Base-by-base conservation (phyloP, 2,113 vertebrate species). In the Rhinolophus ferrumequinum region DNA sequence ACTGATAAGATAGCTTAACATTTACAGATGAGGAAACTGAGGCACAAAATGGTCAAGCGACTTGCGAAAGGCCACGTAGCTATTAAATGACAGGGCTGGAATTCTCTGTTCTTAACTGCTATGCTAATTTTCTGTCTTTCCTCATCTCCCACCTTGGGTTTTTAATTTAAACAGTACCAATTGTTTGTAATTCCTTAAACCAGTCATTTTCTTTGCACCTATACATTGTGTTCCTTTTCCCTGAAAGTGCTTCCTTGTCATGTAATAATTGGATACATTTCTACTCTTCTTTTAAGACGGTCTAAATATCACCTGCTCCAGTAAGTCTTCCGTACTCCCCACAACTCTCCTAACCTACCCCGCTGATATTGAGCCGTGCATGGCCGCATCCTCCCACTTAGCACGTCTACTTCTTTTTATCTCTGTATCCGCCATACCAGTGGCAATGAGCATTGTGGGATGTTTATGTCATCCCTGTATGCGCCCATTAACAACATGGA, bases 311-410 rank as follows among this genome's bases (percentile, higher is more conserved):
- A 4, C 6, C 10, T 41, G n/a, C 28, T 58, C 66, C 5, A 5
- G 15, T 19, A 1, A 30, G 30, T 35, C 52, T 64, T 28, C n/a
- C 21, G 56, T 13, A 9, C 28, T 26, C 33, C 6, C 22, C 18
- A 13, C 6, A 80, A 30, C n/a, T 14, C 33, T 50, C 47, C 38
- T 2, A 10, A 1, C 1, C 1, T 13, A 3, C 5, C 60, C n/a
- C 3, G 11, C 73, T 44, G 69, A 24, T 0, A 1, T 0, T 56
- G 52, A 76, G 26, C 35, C 19, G 41, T 0, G 0, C 33, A 1
- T 13, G 15, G 12, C 19, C 6, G 5, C 22, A 12, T 9, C 28
- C 38, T n/a, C 54, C 14, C 72, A 35, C 47, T 0, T 1, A 28
- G 24, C 35, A 3, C 10, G 8, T 28, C n/a, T 41, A 0, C 18